phyloP scores from a whole-genome alignment of 1,140 invertebrate genomes.

The Drosophila pruinosa region DNA sequence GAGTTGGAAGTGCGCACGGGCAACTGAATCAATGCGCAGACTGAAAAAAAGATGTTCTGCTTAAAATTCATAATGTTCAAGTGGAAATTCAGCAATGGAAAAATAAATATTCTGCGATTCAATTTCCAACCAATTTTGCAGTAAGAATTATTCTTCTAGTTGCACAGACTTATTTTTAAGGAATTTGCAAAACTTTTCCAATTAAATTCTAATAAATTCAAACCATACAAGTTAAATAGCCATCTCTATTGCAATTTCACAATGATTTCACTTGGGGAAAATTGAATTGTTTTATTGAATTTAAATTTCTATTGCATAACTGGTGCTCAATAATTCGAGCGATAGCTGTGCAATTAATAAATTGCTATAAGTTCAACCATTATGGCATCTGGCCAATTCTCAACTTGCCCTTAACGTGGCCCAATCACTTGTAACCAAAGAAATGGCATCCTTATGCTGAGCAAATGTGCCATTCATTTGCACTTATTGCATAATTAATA shows the following conservation, averaged over 20 bases:
- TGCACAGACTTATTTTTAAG: background rate
- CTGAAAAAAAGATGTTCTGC: background rate
- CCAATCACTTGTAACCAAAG: constrained; percentile 6
- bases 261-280: too few species aligned
- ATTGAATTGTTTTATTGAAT: too few species aligned
- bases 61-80: background rate
- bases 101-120: background rate
- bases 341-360: background rate
- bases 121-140: background rate
- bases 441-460: constrained; percentile 3
- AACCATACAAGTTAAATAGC: background rate
- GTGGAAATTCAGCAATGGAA: too few species aligned
- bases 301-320: background rate
- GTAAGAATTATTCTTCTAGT: background rate
- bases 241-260: too few species aligned
- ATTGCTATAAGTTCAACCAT: background rate
- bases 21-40: constrained; percentile 9
- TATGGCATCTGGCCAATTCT: background rate
- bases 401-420: constrained; percentile 5
- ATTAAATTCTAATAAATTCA: background rate
- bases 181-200: background rate
- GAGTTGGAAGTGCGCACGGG: background rate
- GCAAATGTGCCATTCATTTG: constrained; percentile 48
- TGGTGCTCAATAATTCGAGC: background rate
- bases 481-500: constrained; percentile 76